Percentiles rank a stretch among this genome's conserved stretches.
Evolutionary conservation across 2,113 vertebrate species (phyloP).

Genomic region (Rhombomys opimus): DNA sequence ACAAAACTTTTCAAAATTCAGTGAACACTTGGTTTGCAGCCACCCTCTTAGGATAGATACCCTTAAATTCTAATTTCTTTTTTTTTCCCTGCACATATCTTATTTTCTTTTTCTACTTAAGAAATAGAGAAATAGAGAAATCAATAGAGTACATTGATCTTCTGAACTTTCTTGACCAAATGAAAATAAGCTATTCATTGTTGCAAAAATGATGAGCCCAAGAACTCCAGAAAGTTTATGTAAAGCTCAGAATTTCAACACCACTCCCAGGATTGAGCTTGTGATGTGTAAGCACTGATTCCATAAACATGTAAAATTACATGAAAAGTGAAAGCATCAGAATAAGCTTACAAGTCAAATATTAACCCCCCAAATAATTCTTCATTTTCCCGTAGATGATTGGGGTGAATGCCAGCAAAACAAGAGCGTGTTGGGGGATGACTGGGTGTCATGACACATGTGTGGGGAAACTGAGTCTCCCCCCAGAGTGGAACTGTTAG

Average conservation of each 20-base stretch:
- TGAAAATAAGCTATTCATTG: background rate
- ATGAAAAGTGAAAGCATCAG: background rate
- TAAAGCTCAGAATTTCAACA: slow-evolving; percentile 12
- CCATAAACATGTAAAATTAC: slow-evolving; percentile 7
- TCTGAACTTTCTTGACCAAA: background rate
- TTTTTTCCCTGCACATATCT: background rate
- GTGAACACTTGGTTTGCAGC: background rate
- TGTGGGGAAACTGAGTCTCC: background rate
- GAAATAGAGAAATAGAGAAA: background rate
- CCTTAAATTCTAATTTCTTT: background rate
- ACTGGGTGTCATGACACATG: background rate
- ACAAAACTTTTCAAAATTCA: slow-evolving; percentile 7
- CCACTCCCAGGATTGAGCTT: background rate
- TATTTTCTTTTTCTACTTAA: background rate
- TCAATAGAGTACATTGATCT: background rate
- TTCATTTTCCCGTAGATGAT: background rate
- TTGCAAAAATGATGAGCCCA: background rate
- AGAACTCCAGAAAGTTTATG: background rate
- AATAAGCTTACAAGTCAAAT: background rate
- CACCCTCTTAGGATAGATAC: background rate
- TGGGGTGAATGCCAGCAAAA: background rate
- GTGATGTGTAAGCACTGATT: background rate
- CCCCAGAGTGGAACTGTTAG: background rate
- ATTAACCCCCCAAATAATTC: background rate
- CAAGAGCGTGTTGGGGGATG: background rate